A percentile compares a stretch with the other conserved stretches of the same genome.
Conservation (phyloP, 2,113 vertebrate species). For the Corythaixoides concolor region DNA sequence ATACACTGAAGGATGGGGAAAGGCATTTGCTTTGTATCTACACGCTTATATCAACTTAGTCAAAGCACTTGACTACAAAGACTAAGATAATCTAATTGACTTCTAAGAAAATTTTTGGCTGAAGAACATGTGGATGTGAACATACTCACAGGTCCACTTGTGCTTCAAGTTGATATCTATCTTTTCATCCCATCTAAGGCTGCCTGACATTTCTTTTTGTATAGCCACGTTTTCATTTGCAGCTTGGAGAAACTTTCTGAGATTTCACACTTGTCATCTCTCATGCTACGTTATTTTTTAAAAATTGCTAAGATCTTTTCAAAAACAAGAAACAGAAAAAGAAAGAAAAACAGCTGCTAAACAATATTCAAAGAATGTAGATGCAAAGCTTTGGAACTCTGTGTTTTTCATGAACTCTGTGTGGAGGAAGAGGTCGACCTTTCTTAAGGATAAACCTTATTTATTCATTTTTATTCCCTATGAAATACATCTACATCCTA, state of each 20-base stretch:
- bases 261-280: neutral
- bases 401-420: neutral
- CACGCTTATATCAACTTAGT: fast-evolving
- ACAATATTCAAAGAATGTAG: fast-evolving
- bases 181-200: neutral
- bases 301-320: neutral
- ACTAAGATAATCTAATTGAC: neutral
- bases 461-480: neutral
- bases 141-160: neutral
- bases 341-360: neutral
- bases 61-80: neutral
- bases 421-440: neutral
- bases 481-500: neutral
- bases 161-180: neutral
- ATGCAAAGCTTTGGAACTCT: neutral
- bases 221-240: neutral
- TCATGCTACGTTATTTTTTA: neutral
- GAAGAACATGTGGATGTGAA: neutral
- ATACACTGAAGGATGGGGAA: neutral
- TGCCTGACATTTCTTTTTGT: neutral
- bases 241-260: neutral
- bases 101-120: neutral
- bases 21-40: neutral
- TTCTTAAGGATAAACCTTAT: neutral
- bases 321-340: neutral